A percentile compares a stretch with the other conserved stretches of the same genome.
Conservation (phyloP, 2,113 vertebrate species). For the Vulpes vulpes region DNA sequence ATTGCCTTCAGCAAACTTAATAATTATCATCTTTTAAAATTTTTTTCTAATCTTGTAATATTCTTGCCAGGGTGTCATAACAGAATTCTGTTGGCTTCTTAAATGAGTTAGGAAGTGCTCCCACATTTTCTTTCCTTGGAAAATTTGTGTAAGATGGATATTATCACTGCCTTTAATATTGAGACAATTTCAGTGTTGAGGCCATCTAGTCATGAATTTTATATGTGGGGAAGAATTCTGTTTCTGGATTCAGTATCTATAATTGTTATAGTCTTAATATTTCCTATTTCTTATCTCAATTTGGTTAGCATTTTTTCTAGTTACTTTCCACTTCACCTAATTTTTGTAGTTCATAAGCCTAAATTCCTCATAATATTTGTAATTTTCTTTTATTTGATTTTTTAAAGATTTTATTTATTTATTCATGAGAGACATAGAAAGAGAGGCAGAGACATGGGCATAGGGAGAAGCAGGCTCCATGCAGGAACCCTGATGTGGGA, state of each 20-base stretch:
- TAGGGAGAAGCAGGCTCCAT: too few relatives aligned
- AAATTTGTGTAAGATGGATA: background rate
- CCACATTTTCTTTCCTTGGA: background rate
- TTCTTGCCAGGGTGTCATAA: background rate
- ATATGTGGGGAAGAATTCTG: background rate
- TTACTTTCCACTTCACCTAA: background rate
- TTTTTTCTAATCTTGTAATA: background rate
- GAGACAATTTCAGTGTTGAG: background rate
- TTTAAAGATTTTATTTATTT: too few relatives aligned
- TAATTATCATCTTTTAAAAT: background rate
- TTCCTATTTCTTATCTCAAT: background rate
- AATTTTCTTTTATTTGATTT: background rate
- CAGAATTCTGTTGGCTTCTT: slow-evolving; percentile 5
- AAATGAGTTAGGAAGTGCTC: background rate
- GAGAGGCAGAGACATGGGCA: too few relatives aligned
- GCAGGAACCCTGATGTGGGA: too few relatives aligned
- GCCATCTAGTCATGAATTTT: background rate
- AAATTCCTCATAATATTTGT: background rate
- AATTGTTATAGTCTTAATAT: background rate
- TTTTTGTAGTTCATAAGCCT: background rate
- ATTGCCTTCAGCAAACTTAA: background rate
- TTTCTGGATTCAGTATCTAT: background rate
- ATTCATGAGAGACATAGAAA: too few relatives aligned
- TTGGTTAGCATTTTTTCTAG: background rate
- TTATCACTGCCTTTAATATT: background rate